Base-by-base conservation (phyloP, 2,797 vertebrate species). In the Avahi laniger region DNA sequence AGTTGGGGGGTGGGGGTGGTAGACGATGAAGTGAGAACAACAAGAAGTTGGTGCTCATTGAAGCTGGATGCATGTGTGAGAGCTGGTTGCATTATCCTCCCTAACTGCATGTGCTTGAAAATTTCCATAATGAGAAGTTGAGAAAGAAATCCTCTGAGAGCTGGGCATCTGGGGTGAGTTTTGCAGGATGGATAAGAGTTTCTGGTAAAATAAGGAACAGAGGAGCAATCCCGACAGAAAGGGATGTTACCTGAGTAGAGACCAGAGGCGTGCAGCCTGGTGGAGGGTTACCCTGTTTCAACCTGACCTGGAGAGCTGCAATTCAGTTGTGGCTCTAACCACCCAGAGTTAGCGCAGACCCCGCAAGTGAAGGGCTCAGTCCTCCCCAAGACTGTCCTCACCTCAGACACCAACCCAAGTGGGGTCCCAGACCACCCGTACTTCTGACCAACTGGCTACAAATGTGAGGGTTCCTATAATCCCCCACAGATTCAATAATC, bases 141-240 rank as follows among this genome's bases (percentile, higher is more conserved):
- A 72, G 28, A 46, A 76, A 52, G 46, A 83, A 94, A 79, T 33
- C 33, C 20, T 93, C 69, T 43, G 38, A 59, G 30, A 41, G 7
- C 7, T 35, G 12, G 69, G 41, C 35, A 54, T 70, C 91, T 84
- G 24, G 24, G 48, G 8, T 22, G 50, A n/a, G 4, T 63, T 94
- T 91, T 72, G 28, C 35, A 72, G 30, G 24, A 14, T 91, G 17
- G 48, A 38, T 33, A 91, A 67, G 67, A 46, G 35, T 93, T 85
- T 89, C 61, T 69, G 33, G 33, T 54, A 43, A 92, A 52, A 57
- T 52, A 35, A 78, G 26, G 26, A 54, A 6, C 43, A 75, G 17
- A 93, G 7, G n/a, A 79, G 22, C 5, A 80, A 59, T 46, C 38
- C 14, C 20, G 57, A 54, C 0, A 82, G 76, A 69, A 95, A 73